A percentile compares a stretch with the other conserved stretches of the same genome.
These are phyloP conservation scores for Brenthis daphne DNA, from an alignment of 2,888 invertebrate genomes.

Conservation along the genomic window DNA sequence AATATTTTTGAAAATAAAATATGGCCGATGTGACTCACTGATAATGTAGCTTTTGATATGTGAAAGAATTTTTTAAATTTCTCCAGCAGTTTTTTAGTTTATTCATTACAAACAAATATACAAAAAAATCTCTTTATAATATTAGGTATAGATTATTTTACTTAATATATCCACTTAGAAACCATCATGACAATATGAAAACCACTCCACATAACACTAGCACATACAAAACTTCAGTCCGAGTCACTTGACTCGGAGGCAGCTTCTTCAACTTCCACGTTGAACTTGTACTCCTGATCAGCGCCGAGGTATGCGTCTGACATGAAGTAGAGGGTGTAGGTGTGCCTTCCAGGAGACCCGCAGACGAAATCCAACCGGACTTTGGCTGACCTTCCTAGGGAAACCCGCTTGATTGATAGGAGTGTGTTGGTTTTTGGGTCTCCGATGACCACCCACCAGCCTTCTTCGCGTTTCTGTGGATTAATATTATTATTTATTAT, in stretches of 20 bases:
- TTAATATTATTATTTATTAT: conserved; percentile 30
- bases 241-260: conserved; percentile 57
- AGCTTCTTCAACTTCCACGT: conserved; percentile 87
- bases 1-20: no score
- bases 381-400: conserved; percentile 95
- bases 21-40: no score
- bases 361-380: conserved; percentile 95
- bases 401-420: conserved; percentile 97
- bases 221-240: conserved; percentile 42
- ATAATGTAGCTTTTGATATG: no score
- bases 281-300: conserved; percentile 99
- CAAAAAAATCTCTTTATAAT: no score
- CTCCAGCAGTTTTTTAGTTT: no score
- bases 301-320: conserved; percentile 99
- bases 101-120: no score
- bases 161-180: neutral
- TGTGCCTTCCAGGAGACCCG: conserved; percentile 92
- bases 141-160: no score
- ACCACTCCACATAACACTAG: conserved; percentile 2
- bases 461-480: conserved; percentile 92
- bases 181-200: neutral
- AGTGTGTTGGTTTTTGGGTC: conserved; percentile 97
- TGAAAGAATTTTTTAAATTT: no score
- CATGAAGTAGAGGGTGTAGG: conserved; percentile 98
- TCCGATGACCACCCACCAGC: conserved; percentile 99